A percentile compares a stretch with the other conserved stretches of the same genome.
phyloP scores from a whole-genome alignment of 30 jellyfish, hydroid and myxozoan genomes.

The Hydractinia symbiolongicarpus region DNA sequence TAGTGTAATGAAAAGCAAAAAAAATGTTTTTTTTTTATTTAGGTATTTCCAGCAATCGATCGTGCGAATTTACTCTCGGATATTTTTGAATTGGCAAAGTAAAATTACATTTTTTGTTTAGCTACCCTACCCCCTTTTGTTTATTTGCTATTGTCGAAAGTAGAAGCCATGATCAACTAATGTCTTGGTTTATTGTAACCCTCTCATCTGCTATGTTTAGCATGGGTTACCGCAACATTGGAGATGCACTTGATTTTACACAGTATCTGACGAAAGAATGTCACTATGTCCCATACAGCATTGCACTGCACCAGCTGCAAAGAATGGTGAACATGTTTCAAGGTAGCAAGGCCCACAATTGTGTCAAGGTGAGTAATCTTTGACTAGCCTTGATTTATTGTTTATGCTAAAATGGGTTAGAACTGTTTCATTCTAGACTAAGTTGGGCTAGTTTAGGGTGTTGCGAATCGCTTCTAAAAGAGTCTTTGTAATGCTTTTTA shows the following conservation, averaged over 20 bases:
- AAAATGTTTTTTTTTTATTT: background rate
- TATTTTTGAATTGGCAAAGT: slow-evolving; percentile 61
- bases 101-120: background rate
- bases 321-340: background rate
- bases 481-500: too few relatives aligned
- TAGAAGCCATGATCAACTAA: background rate
- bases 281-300: slow-evolving; percentile 5
- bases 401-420: too few relatives aligned
- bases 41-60: slow-evolving; percentile 43
- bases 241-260: background rate
- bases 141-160: background rate
- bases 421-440: too few relatives aligned
- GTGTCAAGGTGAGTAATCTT: background rate
- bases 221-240: background rate
- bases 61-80: slow-evolving; percentile 58
- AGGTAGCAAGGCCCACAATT: slow-evolving; percentile 1
- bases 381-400: too few relatives aligned
- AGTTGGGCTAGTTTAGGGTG: too few relatives aligned
- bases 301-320: background rate
- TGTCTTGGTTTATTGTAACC: background rate
- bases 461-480: too few relatives aligned
- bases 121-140: background rate
- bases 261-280: background rate
- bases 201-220: background rate
- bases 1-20: background rate